Conservation (phyloP, 1,140 invertebrate species). For the Goniozus legneri region DNA sequence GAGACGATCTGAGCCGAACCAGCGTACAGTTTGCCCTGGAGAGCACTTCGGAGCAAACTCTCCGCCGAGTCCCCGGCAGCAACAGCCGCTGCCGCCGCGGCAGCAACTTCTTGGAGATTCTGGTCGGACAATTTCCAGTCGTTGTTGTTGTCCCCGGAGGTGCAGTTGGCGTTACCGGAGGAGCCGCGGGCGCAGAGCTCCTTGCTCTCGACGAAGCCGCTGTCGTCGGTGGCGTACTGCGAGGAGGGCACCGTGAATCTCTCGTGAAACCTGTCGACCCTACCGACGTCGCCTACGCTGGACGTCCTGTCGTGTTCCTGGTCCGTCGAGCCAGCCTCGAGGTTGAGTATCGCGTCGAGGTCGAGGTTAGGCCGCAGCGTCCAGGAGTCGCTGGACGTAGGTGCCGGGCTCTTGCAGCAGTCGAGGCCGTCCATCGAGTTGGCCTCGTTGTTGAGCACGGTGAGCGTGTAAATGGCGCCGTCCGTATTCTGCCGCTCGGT, state of each 20-base stretch:
- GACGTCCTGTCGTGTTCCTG: conserved; percentile 32
- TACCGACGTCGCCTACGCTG: conserved; percentile 21
- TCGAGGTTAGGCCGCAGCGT: conserved; percentile 45
- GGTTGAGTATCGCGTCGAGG: conserved; percentile 51
- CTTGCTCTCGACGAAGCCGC: conserved; percentile 67
- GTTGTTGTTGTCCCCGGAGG: conserved; percentile 68
- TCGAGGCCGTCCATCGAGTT: conserved; percentile 57
- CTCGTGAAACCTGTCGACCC: conserved; percentile 41
- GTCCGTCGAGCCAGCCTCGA: conserved; percentile 39
- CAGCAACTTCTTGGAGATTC: conserved; percentile 58
- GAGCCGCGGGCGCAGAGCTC: conserved; percentile 46
- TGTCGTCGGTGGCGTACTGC: conserved; percentile 65
- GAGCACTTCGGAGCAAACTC: conserved; percentile 73
- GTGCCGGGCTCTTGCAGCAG: conserved; percentile 46
- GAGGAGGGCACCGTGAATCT: conserved; percentile 28
- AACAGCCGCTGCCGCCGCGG: conserved; percentile 28
- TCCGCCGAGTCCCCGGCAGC: conserved; percentile 58
- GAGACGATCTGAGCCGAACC: conserved; percentile 36
- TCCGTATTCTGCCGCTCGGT: conserved; percentile 54
- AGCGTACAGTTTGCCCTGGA: conserved; percentile 65
- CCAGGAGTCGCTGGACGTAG: conserved; percentile 43
- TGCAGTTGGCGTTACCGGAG: conserved; percentile 39
- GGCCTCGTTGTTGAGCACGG: conserved; percentile 55
- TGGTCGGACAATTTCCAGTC: conserved; percentile 74
- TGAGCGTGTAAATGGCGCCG: conserved; percentile 58